phyloP scores from a whole-genome alignment of 2,888 invertebrate species.

The Drosophila mercatorum region DNA sequence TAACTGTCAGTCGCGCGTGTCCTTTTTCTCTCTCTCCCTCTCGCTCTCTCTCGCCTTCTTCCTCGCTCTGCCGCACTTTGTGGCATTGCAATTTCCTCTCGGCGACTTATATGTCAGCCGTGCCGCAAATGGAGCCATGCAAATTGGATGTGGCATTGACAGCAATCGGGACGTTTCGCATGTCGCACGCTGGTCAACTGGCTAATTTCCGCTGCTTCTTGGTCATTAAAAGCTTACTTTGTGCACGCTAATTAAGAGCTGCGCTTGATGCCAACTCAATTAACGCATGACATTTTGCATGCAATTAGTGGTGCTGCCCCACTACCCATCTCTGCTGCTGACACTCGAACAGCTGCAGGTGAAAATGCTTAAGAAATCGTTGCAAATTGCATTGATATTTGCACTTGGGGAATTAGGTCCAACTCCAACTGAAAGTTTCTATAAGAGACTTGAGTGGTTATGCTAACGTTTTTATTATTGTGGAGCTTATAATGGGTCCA shows the following conservation, averaged over 20 bases:
- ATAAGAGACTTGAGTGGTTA: constrained; percentile 57
- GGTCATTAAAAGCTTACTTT: constrained; percentile 56
- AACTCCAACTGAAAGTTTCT: constrained; percentile 30
- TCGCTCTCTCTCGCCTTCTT: too few species aligned
- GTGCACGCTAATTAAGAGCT: constrained; percentile 65
- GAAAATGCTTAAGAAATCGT: constrained; percentile 50
- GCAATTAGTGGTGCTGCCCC: constrained; percentile 58
- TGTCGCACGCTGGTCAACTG: constrained; percentile 38
- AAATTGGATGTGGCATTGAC: constrained; percentile 1
- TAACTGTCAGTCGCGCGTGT: constrained; percentile 16
- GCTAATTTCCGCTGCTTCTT: constrained; percentile 48
- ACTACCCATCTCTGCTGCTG: neutral
- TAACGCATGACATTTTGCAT: constrained; percentile 55
- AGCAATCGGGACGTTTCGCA: constrained; percentile 1
- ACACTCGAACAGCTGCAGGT: constrained; percentile 36
- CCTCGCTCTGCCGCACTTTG: neutral
- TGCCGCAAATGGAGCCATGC: neutral
- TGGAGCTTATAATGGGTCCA: constrained; percentile 18
- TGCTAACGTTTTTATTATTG: constrained; percentile 58
- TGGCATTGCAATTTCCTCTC: constrained; percentile 36
- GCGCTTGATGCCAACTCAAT: constrained; percentile 67
- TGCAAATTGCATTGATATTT: constrained; percentile 67
- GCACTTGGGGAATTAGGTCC: constrained; percentile 55
- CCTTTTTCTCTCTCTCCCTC: neutral
- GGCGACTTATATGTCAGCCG: constrained; percentile 39